Conservation (phyloP, 2,888 invertebrate genomes). For the Brachypalpus laphriformis region DNA sequence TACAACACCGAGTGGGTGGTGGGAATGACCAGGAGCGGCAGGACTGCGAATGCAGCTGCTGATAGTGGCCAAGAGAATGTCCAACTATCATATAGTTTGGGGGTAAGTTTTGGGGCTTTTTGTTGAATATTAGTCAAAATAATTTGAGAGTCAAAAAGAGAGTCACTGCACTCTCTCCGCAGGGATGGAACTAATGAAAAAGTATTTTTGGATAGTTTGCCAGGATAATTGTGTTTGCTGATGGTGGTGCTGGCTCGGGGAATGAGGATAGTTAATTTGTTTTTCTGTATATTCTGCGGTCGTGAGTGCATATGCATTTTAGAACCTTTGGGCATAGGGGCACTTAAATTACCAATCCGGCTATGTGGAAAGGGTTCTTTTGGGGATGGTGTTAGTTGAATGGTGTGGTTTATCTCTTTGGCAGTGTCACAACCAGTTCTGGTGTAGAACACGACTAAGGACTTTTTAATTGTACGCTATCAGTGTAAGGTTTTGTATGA, state of each 20-base stretch:
- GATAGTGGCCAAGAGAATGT: neutral
- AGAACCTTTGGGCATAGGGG: neutral
- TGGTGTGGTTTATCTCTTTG: neutral
- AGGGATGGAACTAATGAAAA: conserved; percentile 23
- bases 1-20: conserved; percentile 8
- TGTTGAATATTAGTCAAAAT: conserved; percentile 42
- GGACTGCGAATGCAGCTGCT: neutral
- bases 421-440: neutral
- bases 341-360: conserved; percentile 6
- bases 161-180: neutral
- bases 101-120: neutral
- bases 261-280: conserved; percentile 32
- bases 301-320: neutral
- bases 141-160: conserved; percentile 19
- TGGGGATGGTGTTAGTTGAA: too few relatives aligned
- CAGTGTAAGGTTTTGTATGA: too few relatives aligned
- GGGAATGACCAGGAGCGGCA: neutral
- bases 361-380: neutral
- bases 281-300: conserved; percentile 22
- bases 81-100: neutral
- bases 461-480: neutral
- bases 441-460: neutral
- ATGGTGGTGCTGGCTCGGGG: neutral
- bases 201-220: conserved; percentile 40
- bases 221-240: conserved; percentile 49